Base-by-base conservation (phyloP, 2,797 vertebrate genomes). In the Tiaroga cobitis region DNA sequence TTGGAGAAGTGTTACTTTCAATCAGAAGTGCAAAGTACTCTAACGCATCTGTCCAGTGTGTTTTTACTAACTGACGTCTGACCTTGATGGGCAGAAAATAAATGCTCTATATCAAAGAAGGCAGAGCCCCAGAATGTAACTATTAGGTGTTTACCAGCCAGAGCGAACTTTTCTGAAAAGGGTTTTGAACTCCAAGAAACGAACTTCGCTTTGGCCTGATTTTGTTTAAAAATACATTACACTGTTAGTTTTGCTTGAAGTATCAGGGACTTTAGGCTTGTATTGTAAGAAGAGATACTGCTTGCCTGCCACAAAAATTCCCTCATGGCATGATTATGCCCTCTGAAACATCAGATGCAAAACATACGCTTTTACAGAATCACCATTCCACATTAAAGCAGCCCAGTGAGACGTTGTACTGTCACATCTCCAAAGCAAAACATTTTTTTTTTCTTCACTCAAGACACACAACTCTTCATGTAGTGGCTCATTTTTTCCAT, bases 271-370 rank as follows among this genome's bases (percentile, higher is more conserved):
- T 29, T 29, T 63, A 63, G 43, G n/a, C 21, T 54, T 76, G 73
- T 19, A 67, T 8, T 77, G 5, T 18, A 29, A 51, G 68, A 80
- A 49, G 32, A 80, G 29, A 24, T 80, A 43, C 56, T 65, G 69
- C 29, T 74, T 69, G 56, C 77, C 67, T n/a, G 19, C 24, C 24
- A 39, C 73, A 78, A 86, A 16, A 85, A 81, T 91, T 94, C 96
- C 95, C 94, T 90, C 8, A 90, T 93, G 95, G 94, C 90, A 95
- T 94, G 96, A 97, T 97, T 97, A 97, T 90, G 92, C 92, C 91
- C 94, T 91, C 92, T 94, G 95, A 95, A 96, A 96, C 93, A 97
- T 95, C 91, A 90, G 91, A 92, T 92, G 90, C 94, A 95, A 95
- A 94, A 93, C 92, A 94, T 90, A 95, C 91, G 87, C 91, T 95